Evolutionary conservation across 2,888 invertebrate species (phyloP), one percentile per base, ranked within the genome.

Genomic region (Megaustenia siamemsis): DNA sequence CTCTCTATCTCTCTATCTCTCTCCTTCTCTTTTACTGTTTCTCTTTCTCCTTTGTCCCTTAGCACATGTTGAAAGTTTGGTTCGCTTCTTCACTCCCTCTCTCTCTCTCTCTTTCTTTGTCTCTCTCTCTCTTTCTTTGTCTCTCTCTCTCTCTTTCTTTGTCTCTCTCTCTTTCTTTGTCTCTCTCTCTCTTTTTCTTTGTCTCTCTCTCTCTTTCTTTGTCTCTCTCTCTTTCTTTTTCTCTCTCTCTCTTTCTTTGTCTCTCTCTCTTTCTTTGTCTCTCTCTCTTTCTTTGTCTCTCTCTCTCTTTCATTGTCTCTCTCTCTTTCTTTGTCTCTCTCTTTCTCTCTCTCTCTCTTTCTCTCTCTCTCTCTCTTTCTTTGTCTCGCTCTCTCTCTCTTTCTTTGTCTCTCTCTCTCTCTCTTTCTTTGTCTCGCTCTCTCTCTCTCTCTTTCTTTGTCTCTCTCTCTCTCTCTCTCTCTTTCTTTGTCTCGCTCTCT

Each of bases 381-480:
- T 68, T 68, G 15, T 28, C 28, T 24, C 28, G 12, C n/a, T n/a
- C n/a, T n/a, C n/a, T n/a, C n/a, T n/a, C n/a, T n/a, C n/a, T n/a
- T n/a, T n/a, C n/a, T n/a, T 24, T 73, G 12, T 68, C 69, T 68
- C 69, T 68, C 28, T 28, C 69, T 68, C 69, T 68, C 32, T 56
- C 56, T 21, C 56, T 21, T 21, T 56, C 21, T 21, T 21, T 21
- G 18, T 21, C 21, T 21, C 21, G 18, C n/a, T n/a, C n/a, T n/a
- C n/a, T n/a, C n/a, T n/a, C n/a, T n/a, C n/a, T n/a, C n/a, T n/a
- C n/a, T n/a, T 56, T 56, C 56, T 56, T 21, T 56, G 18, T 56
- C 21, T 56, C 56, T 56, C 56, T 56, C 56, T 56, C 56, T 56
- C 56, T 66, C 66, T 66, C 66, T 66, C 32, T 66, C 66, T 53